Evolutionary conservation across 2,113 vertebrate species (phyloP), one percentile per base, ranked within the genome.

Genomic region (Sinosuthora webbiana): DNA sequence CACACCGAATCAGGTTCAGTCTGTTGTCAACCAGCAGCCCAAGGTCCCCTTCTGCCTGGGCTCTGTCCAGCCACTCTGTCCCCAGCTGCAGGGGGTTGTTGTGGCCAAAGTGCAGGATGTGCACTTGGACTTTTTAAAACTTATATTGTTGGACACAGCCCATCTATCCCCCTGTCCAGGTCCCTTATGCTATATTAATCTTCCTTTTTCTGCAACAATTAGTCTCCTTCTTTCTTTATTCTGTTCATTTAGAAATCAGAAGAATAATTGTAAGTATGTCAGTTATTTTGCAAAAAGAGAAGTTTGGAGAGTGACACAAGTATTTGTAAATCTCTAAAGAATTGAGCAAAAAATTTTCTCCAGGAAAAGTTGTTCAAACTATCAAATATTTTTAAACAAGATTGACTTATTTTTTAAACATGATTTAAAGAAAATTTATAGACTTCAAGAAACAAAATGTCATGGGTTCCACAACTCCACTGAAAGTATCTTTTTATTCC

Each of bases 1-100:
- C 47, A 37, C 20, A 0, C 27, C 45, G 39, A 33, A 18, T 55
- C 4, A 55, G 0, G 1, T 22, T 33, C 47, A 83, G 33, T 20
- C 22, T 3, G 47, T 4, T 45, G 47, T 14, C 1, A 4, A 2
- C 7, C 80, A 71, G 16, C 5, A 52, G 4, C 8, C 23, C 15
- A n/a, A 47, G 49, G 23, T 28, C 15, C n/a, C 28, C 22, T 37
- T 55, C 13, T 55, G 6, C 33, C 49, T 23, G 41, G 28, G 13
- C 23, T 10, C 41, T 55, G 22, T 14, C 27, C 56, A 63, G 33
- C 27, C 4, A 1, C 57, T 7, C 39, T 45, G 33, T 11, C n/a
- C 39, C 28, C 28, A 27, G 22, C n/a, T 64, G 28, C 22, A 45
- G 57, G 69, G 14, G 5, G 11, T 45, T 55, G 14, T 33, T 74